These are phyloP conservation scores for Chydorus sphaericus DNA, from an alignment of 2,888 invertebrate genomes.

Conservation along the genomic window DNA sequence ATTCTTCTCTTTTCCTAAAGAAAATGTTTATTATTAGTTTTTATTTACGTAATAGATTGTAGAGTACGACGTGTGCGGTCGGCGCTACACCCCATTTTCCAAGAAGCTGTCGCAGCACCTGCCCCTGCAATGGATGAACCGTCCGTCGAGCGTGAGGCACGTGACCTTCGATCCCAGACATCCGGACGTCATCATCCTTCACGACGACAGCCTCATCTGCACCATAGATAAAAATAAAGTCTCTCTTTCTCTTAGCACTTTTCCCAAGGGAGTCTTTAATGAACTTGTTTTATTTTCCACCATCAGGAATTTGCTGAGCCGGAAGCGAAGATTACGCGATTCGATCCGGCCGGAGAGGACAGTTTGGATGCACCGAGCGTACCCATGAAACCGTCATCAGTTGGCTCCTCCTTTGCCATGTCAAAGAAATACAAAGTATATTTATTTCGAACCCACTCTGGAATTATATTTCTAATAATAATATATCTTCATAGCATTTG, in stretches of 20 bases:
- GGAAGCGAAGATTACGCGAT: constrained; percentile 30
- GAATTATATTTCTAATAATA: not conserved
- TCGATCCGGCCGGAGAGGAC: constrained; percentile 23
- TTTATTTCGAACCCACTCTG: not conserved
- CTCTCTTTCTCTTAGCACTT: constrained; percentile 17
- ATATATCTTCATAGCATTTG: constrained; percentile 46
- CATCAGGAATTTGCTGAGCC: constrained; percentile 29
- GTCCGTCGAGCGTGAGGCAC: constrained; percentile 42
- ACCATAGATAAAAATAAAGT: constrained; percentile 41
- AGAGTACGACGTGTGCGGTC: constrained; percentile 52
- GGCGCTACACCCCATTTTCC: constrained; percentile 48
- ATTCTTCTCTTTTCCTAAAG: not conserved
- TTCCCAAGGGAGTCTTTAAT: no score
- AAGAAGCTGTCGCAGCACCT: constrained; percentile 36
- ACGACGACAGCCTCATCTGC: constrained; percentile 55
- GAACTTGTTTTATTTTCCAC: not conserved
- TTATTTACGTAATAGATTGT: constrained; percentile 39
- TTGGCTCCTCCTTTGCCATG: constrained; percentile 27
- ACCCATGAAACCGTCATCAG: not conserved
- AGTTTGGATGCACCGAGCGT: constrained; percentile 23
- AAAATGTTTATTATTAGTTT: not conserved
- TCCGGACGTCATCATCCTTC: constrained; percentile 48
- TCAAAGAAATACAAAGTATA: constrained; percentile 39
- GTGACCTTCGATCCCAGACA: constrained; percentile 46
- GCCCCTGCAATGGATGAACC: constrained; percentile 41